Percentiles rank a stretch among this genome's conserved stretches.
Evolutionary conservation across 2,888 invertebrate species (phyloP).

Genomic region (Trachelus iudaicus): DNA sequence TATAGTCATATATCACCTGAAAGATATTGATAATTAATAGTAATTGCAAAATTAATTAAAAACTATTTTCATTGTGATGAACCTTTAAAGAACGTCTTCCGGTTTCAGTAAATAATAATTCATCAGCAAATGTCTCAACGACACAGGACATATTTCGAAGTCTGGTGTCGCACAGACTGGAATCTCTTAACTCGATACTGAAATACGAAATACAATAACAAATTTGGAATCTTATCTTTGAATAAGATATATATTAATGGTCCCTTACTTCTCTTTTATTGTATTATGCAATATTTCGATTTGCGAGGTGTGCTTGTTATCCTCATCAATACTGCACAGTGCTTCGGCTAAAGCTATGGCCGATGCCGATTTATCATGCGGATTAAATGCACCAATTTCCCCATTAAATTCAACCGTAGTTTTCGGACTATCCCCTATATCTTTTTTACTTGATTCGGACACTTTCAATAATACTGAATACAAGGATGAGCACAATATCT

Average conservation of each 20-base stretch:
- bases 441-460: slow-evolving; percentile 18
- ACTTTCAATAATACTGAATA: slow-evolving; percentile 70
- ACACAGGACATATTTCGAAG: slow-evolving; percentile 42
- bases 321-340: slow-evolving; percentile 82
- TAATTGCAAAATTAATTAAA: background rate
- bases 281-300: slow-evolving; percentile 72
- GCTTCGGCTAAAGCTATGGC: slow-evolving; percentile 82
- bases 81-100: slow-evolving; percentile 64
- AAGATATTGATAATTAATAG: background rate
- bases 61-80: slow-evolving; percentile 1
- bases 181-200: slow-evolving; percentile 29
- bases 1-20: slow-evolving; percentile 77
- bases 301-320: slow-evolving; percentile 82
- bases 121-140: slow-evolving; percentile 58
- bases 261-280: slow-evolving; percentile 39
- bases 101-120: slow-evolving; percentile 55
- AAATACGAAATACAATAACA: slow-evolving; percentile 3
- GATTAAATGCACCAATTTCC: slow-evolving; percentile 42
- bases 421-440: background rate
- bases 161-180: slow-evolving; percentile 16
- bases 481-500: slow-evolving; percentile 76
- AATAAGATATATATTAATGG: slow-evolving; percentile 6
- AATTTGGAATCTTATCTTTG: background rate
- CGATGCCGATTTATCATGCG: slow-evolving; percentile 35
- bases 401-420: slow-evolving; percentile 12